These are phyloP conservation scores for Pammene fasciana DNA, from an alignment of 2,888 invertebrate genomes.

Conservation along the genomic window DNA sequence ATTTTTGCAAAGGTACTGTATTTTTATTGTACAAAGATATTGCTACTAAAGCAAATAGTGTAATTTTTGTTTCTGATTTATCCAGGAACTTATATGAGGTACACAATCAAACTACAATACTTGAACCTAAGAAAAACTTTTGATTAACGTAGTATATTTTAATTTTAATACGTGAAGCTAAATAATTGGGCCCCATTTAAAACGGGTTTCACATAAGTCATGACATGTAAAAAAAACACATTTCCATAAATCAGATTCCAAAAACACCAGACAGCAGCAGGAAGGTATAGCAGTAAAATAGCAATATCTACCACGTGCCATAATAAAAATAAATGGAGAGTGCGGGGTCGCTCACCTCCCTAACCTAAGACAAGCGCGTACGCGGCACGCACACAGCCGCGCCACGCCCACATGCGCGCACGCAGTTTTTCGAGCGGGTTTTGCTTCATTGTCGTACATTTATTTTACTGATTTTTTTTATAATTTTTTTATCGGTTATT, in stretches of 20 bases:
- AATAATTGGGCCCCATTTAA: no score
- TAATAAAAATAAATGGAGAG: constrained; percentile 82
- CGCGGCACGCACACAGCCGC: constrained; percentile 54
- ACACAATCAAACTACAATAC: no score
- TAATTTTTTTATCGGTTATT: no score
- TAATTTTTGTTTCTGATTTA: no score
- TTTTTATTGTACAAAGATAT: no score
- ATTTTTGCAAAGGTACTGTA: no score
- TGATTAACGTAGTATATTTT: no score
- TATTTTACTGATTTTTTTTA: no score
- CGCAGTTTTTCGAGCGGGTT: constrained; percentile 75
- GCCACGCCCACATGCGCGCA: constrained; percentile 43
- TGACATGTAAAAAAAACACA: not conserved
- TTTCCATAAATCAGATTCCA: constrained; percentile 16
- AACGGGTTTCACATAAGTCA: not conserved
- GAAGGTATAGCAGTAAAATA: constrained; percentile 75
- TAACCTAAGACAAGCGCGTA: constrained; percentile 82
- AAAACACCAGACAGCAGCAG: constrained; percentile 49
- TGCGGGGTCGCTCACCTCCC: constrained; percentile 82
- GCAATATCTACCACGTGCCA: constrained; percentile 73
- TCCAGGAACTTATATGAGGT: no score
- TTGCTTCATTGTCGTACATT: constrained; percentile 62
- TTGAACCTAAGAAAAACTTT: no score
- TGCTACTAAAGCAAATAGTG: no score
- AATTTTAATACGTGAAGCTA: no score